Conservation (phyloP, 1,140 invertebrate species). For the Drosophila rhopaloa region DNA sequence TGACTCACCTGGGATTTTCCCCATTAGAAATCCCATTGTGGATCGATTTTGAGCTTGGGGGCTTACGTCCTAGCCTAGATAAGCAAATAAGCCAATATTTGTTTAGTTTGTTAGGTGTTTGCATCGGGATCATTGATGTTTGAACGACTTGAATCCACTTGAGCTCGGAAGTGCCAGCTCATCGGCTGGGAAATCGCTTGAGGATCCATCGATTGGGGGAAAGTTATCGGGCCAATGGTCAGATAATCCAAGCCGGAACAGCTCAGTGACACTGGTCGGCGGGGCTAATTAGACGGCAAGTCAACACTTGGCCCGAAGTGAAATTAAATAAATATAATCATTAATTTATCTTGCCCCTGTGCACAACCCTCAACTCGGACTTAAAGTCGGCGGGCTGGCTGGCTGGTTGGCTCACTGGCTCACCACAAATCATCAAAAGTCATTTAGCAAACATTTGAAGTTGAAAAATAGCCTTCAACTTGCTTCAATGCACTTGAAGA, state of each 20-base stretch:
- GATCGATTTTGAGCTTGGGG: background rate
- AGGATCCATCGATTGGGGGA: background rate
- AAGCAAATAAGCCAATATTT: conserved; percentile 37
- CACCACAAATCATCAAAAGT: conserved; percentile 83
- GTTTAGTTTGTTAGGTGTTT: conserved; percentile 33
- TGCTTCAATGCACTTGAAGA: conserved; percentile 82
- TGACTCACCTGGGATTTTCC: conserved; percentile 34
- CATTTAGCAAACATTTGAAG: conserved; percentile 83
- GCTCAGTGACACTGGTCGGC: conserved; percentile 37
- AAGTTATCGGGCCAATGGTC: conserved; percentile 12
- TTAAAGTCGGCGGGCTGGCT: conserved; percentile 4
- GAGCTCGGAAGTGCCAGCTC: conserved; percentile 40
- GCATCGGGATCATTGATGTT: background rate
- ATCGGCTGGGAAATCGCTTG: conserved; percentile 4
- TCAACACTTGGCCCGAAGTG: conserved; percentile 63
- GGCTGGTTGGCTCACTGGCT: conserved; percentile 2
- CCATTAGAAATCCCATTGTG: conserved; percentile 3
- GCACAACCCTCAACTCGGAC: conserved; percentile 38
- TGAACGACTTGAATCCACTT: conserved; percentile 7
- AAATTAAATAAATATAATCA: conserved; percentile 81
- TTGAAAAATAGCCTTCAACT: conserved; percentile 82
- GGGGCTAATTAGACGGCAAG: conserved; percentile 69
- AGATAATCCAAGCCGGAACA: conserved; percentile 18
- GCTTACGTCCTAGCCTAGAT: conserved; percentile 21
- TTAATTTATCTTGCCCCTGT: conserved; percentile 75